These are phyloP conservation scores for Pogonomyrmex californicus DNA, from an alignment of 1,140 invertebrate species.

Conservation along the genomic window DNA sequence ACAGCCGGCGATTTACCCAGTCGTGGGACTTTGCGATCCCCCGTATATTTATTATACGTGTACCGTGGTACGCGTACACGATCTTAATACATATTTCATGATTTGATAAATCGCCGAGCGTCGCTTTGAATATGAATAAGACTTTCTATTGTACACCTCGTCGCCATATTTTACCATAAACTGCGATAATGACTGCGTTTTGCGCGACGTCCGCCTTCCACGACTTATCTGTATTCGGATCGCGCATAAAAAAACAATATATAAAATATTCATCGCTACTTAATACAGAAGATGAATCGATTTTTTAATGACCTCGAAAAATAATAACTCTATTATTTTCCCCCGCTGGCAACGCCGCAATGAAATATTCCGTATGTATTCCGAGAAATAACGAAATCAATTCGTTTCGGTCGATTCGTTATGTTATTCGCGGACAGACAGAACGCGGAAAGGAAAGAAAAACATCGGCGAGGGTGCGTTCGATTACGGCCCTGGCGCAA, in stretches of 20 bases:
- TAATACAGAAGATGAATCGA: slow-evolving; percentile 6
- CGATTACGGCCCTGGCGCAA: slow-evolving; percentile 47
- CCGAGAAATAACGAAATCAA: slow-evolving; percentile 19
- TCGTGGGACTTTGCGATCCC: not conserved
- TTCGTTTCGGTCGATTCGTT: slow-evolving; percentile 41
- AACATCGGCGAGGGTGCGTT: slow-evolving; percentile 15
- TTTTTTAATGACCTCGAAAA: not conserved
- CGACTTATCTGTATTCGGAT: not conserved
- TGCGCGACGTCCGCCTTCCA: not conserved
- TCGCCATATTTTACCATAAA: slow-evolving; percentile 42
- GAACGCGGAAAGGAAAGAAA: not conserved
- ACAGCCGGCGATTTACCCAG: slow-evolving; percentile 1
- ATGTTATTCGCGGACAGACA: not conserved
- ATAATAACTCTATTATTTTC: slow-evolving; percentile 16
- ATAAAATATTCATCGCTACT: slow-evolving; percentile 10
- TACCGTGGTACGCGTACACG: not conserved
- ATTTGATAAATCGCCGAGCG: slow-evolving; percentile 22
- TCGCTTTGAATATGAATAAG: slow-evolving; percentile 51
- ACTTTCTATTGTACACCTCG: not conserved
- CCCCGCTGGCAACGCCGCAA: not conserved
- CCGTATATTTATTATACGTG: slow-evolving; percentile 28
- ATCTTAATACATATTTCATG: slow-evolving; percentile 51
- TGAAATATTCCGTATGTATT: not conserved
- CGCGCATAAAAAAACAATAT: not conserved
- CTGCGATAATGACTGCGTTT: slow-evolving; percentile 19